Evolutionary conservation across 1,140 invertebrate genomes (phyloP), one percentile per base, ranked within the genome.

Genomic region (Trichoplusia ni): DNA sequence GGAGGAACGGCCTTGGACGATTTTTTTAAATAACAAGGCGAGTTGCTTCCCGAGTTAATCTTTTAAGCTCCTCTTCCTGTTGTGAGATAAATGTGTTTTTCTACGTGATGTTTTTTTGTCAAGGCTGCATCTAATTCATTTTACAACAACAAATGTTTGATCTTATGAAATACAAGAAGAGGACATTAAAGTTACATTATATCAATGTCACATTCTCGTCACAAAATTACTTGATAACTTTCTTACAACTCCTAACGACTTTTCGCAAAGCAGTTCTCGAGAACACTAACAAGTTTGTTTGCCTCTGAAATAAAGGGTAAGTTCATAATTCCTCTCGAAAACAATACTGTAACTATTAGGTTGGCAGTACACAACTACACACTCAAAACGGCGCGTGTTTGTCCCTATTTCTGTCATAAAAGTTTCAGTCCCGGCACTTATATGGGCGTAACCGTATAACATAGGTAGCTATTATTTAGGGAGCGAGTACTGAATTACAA

Each of bases 41-140:
- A 54, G 51, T 58, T 58, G 38, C 38, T 58, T 44, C 13, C 38
- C 54, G 25, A 44, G 37, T 58, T 58, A 58, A 58, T 44, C 37
- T 37, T 58, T 42, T 58, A 58, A 58, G 38, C 38, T 11, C 21
- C 35, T 42, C 51, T 54, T 58, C 27, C 54, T 42, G 37, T 42
- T 42, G 4, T 38, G 54, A 42, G 38, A 58, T 58, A 44, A 54
- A 54, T 54, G 51, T 54, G 33, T 54, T 54, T 54, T 25, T 54
- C 21, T 38, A 38, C 35, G 21, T 38, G 33, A 54, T 11, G 35
- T 54, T 47, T 47, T 54, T n/a, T n/a, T 54, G 16, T 54, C 35
- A 54, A 54, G 51, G 51, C 35, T 54, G 35, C 35, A 54, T 13
- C 35, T 38, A 54, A 54, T 54, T 54, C 51, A 54, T 4, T 38